Conservation (phyloP, 2,113 vertebrate species). For the Delphinus delphis region DNA sequence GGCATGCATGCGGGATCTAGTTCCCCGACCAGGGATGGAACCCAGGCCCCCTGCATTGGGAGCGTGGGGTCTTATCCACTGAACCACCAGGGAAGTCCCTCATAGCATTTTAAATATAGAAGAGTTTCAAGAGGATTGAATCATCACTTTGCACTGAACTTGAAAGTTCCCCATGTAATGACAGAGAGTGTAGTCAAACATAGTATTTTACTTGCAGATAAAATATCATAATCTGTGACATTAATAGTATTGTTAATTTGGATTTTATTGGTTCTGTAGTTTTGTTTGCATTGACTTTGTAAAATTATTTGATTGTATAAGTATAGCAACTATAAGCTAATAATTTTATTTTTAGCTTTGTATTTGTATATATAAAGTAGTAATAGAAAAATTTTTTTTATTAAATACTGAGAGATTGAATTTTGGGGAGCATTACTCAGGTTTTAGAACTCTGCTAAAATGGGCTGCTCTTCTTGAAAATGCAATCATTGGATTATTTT, state of each 20-base stretch:
- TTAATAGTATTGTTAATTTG: not conserved
- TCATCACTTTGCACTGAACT: not conserved
- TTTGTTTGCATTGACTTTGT: constrained; percentile 2
- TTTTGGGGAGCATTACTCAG: not conserved
- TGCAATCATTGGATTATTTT: not conserved
- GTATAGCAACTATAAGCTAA: not conserved
- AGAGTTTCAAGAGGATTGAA: not conserved
- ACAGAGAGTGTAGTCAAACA: not conserved
- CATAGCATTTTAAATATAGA: not conserved
- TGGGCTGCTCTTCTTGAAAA: not conserved
- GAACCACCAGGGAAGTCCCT: too few relatives aligned
- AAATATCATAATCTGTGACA: not conserved
- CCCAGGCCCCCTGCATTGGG: too few relatives aligned
- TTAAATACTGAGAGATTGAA: not conserved
- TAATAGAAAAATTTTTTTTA: not conserved
- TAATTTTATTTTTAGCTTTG: constrained; percentile 13
- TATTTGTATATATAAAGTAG: not conserved
- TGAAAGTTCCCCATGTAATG: not conserved
- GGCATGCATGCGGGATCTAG: too few relatives aligned
- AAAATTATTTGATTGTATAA: not conserved
- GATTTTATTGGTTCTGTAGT: not conserved
- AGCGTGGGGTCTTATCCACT: too few relatives aligned
- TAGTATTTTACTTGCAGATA: not conserved
- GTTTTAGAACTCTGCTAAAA: not conserved
- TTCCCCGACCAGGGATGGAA: too few relatives aligned